Base-by-base conservation (phyloP, 2,113 vertebrate species). In the Passer montanus region DNA sequence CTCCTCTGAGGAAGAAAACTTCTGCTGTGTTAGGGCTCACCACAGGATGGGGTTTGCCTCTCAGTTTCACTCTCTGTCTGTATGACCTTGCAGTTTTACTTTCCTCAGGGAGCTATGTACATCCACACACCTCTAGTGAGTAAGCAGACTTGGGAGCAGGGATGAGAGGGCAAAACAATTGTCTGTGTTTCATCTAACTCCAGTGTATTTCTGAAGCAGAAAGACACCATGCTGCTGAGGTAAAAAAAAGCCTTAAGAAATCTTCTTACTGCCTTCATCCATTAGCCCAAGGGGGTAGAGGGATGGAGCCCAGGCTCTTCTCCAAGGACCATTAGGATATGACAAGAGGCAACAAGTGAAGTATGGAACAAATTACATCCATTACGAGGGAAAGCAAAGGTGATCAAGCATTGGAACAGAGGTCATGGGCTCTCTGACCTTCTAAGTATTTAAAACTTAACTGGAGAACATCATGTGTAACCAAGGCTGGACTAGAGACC, bases 221-320 rank as follows among this genome's bases (percentile, higher is more conserved):
- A 56, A 69, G 27, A 66, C 9, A 41, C 6, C 13, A 30, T 0
- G 1, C 22, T 73, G 24, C n/a, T 64, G 7, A 22, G 12, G 5
- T 18, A 14, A 47, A 76, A 74, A 39, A 74, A 18, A 41, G 13
- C 18, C 46, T 74, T 20, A 60, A 59, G 37, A 55, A 44, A 74
- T 56, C 6, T 83, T 63, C 5, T 43, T 59, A 91, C 14, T 52
- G 41, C 30, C 49, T 56, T 52, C 31, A 77, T 27, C 30, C 10
- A 73, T 31, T 18, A 7, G 18, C 13, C 15, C 0, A 0, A 74
- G 10, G 11, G 11, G 20, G 8, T 2, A 76, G 72, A 68, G 31
- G 55, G 35, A 79, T 37, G 24, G 28, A 87, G 26, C 13, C 31
- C 63, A 62, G 18, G 43, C 37, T 81, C 33, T 44, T 63, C 23